Percentiles rank a stretch among this genome's conserved stretches.
Conservation (phyloP, 2,888 invertebrate species). For the Thumatha senex region DNA sequence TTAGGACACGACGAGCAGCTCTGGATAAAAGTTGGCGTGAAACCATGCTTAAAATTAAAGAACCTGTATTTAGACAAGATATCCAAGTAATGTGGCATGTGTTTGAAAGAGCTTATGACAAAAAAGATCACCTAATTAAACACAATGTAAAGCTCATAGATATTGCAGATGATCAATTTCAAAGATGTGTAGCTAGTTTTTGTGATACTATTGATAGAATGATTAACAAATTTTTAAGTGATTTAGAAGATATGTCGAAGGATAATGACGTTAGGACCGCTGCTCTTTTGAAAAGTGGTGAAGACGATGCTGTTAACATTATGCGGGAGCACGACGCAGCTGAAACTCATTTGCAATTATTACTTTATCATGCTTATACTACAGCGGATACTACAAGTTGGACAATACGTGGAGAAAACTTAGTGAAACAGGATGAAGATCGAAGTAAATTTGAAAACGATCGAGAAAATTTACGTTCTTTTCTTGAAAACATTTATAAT, state of each 20-base stretch:
- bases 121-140: constrained; percentile 84
- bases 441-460: constrained; percentile 55
- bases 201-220: constrained; percentile 84
- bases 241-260: constrained; percentile 59
- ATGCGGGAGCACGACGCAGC: constrained; percentile 60
- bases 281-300: constrained; percentile 50
- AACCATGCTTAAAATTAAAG: constrained; percentile 70
- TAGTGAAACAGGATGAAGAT: constrained; percentile 74
- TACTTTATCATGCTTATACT: constrained; percentile 63
- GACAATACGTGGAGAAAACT: constrained; percentile 68
- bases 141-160: constrained; percentile 83
- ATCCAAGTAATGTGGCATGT: constrained; percentile 70
- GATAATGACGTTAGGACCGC: constrained; percentile 56
- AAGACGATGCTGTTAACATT: constrained; percentile 49
- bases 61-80: constrained; percentile 67
- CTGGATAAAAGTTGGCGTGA: constrained; percentile 65
- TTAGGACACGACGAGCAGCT: constrained; percentile 50
- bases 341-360: constrained; percentile 69
- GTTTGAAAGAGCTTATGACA: constrained; percentile 81
- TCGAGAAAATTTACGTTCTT: constrained; percentile 64
- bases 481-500: constrained; percentile 65
- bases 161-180: constrained; percentile 85
- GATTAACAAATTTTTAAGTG: constrained; percentile 74
- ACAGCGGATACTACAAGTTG: constrained; percentile 62
- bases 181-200: constrained; percentile 85